A percentile compares a stretch with the other conserved stretches of the same genome.
Evolutionary conservation across 2,888 invertebrate species (phyloP).

Genomic region (Philhelius pedissequus): DNA sequence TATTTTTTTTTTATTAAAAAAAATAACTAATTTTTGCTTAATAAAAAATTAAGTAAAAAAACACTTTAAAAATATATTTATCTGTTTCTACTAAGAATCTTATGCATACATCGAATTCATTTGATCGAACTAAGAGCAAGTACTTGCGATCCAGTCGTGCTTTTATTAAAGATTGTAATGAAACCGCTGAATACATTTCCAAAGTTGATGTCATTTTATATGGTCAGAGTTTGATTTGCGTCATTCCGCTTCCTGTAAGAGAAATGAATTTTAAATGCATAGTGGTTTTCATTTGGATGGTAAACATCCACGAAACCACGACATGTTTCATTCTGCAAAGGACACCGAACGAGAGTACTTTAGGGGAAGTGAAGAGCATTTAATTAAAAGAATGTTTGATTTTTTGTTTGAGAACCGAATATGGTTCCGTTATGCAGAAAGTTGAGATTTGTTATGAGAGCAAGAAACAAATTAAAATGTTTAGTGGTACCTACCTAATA

Average conservation of each 20-base stretch:
- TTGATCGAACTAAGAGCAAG: no score
- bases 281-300: slow-evolving; percentile 30
- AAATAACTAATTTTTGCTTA: no score
- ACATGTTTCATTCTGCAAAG: background rate
- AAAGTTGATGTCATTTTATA: background rate
- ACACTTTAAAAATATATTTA: no score
- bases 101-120: no score
- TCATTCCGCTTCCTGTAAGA: slow-evolving; percentile 2
- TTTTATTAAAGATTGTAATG: background rate
- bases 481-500: no score
- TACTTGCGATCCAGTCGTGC: no score
- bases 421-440: background rate
- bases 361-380: background rate
- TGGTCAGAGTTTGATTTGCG: slow-evolving; percentile 24
- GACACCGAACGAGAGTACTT: background rate
- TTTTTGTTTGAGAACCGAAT: background rate
- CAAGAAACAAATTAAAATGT: background rate
- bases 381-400: slow-evolving; percentile 9
- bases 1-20: no score
- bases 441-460: background rate
- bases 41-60: no score
- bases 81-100: no score
- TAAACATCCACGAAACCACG: slow-evolving; percentile 15
- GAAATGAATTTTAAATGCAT: slow-evolving; percentile 34
- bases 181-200: slow-evolving; percentile 18